Conservation (phyloP, 2,113 vertebrate species). For the Odobenus rosmarus region DNA sequence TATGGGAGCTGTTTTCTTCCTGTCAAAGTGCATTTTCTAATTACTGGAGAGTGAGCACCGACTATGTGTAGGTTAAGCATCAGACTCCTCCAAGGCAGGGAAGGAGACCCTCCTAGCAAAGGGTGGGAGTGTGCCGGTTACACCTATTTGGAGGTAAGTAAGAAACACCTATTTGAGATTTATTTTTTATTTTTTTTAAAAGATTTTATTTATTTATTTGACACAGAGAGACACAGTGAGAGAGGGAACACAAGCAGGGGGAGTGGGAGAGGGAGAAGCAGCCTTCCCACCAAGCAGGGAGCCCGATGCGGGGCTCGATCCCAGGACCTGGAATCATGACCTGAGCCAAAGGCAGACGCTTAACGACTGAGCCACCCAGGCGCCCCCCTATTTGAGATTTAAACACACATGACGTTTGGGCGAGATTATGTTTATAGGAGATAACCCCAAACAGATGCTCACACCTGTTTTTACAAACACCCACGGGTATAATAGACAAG, state of each 20-base stretch:
- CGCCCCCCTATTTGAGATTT: no score
- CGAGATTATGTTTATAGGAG: background rate
- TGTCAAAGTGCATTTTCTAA: background rate
- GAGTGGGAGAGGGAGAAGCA: no score
- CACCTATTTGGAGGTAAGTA: background rate
- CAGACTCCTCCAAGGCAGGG: background rate
- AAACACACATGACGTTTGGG: background rate
- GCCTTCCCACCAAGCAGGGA: no score
- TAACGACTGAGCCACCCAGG: no score
- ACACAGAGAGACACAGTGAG: no score
- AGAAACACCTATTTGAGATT: background rate
- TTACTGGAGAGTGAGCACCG: rapidly evolving
- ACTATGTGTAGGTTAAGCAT: background rate
- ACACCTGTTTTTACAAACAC: background rate
- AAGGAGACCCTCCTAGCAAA: background rate
- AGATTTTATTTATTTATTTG: no score
- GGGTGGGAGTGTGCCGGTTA: background rate
- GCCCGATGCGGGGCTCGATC: no score
- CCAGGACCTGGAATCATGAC: no score
- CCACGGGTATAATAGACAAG: background rate
- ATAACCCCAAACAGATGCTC: background rate
- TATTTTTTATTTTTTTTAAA: no score
- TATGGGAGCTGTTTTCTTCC: background rate
- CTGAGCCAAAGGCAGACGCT: no score
- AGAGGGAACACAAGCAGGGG: no score